A percentile compares a stretch with the other conserved stretches of the same genome.
These are phyloP conservation scores for Microplitis manilae DNA, from an alignment of 2,888 invertebrate species.

Conservation along the genomic window DNA sequence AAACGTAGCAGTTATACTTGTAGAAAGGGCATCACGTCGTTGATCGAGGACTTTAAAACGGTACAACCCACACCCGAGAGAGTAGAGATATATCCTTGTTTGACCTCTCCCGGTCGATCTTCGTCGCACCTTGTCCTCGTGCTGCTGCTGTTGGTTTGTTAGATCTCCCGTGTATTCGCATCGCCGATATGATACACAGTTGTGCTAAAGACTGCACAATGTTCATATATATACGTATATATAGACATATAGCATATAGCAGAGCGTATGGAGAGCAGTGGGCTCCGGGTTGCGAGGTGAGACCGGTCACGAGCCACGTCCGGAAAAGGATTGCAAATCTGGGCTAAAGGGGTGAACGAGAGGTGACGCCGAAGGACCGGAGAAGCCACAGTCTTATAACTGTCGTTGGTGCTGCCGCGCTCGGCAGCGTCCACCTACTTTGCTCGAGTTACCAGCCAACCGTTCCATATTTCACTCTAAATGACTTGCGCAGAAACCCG, in stretches of 20 bases:
- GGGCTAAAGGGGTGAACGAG: slow-evolving; percentile 44
- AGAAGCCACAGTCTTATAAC: slow-evolving; percentile 28
- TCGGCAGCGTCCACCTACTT: slow-evolving; percentile 46
- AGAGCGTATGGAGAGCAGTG: slow-evolving; percentile 20
- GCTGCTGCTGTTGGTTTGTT: slow-evolving; percentile 40
- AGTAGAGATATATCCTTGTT: not conserved
- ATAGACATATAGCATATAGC: too few relatives aligned
- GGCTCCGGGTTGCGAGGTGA: slow-evolving; percentile 60
- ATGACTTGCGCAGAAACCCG: slow-evolving; percentile 44
- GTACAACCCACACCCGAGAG: slow-evolving; percentile 17
- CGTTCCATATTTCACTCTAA: slow-evolving; percentile 53
- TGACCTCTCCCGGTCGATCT: slow-evolving; percentile 2
- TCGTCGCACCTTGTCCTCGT: slow-evolving; percentile 34
- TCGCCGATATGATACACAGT: too few relatives aligned
- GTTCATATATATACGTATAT: too few relatives aligned
- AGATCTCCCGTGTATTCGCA: slow-evolving; percentile 35
- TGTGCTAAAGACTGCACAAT: too few relatives aligned
- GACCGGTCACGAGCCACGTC: slow-evolving; percentile 60
- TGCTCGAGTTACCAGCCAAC: slow-evolving; percentile 41
- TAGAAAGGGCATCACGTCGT: not conserved
- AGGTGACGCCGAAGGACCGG: slow-evolving; percentile 22
- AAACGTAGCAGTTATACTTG: not conserved
- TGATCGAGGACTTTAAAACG: slow-evolving; percentile 6
- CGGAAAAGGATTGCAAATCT: slow-evolving; percentile 53
- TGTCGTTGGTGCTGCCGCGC: slow-evolving; percentile 24